Base-by-base conservation (phyloP, 2,797 vertebrate genomes). In the Yasuhikotakia modesta region DNA sequence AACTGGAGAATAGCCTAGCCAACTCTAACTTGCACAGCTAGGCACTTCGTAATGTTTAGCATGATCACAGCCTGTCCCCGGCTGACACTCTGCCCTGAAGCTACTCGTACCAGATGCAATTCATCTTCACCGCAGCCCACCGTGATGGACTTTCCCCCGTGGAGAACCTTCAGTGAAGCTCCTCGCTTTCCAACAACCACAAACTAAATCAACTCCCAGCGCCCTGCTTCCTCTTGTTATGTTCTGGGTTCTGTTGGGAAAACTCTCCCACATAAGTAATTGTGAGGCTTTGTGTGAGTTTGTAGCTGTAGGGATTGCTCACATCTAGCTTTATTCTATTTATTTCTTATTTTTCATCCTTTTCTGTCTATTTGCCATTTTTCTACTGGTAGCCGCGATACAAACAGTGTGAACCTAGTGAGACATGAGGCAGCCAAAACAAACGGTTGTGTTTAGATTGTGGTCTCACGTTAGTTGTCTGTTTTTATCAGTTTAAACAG, bases 401-500 rank as follows among this genome's bases (percentile, higher is more conserved):
- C 17, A 30, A 81, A 79, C 52, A 48, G 73, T 57, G 63, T 69
- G 82, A 78, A 82, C 77, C 43, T 61, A 45, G 61, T 55, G 50
- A 61, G 46, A 57, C 77, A 79, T 60, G 66, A 50, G 46, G 75
- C 52, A 66, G 52, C 39, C 61, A 61, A 67, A 78, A 80, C 83
- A 88, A 89, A 86, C 85, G 87, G 86, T 88, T 82, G 73, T 66
- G 63, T 71, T 78, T 72, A 70, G 43, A 81, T 76, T 80, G 86
- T 88, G 87, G 85, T 58, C 30, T 43, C 45, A 32, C 6, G 8
- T 39, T 39, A 8, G 35, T 5, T 7, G 4, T 35, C 35, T 39
- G 32, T 7, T 35, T 35, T 35, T 7, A 35, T 35, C 32, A 35
- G 32, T 35, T 5, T 35, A 35, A 35, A 35, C 32, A 35, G 32